Percentiles rank a stretch among this genome's conserved stretches.
Evolutionary conservation across 2,888 invertebrate genomes (phyloP).

Genomic region (Spodoptera exigua): DNA sequence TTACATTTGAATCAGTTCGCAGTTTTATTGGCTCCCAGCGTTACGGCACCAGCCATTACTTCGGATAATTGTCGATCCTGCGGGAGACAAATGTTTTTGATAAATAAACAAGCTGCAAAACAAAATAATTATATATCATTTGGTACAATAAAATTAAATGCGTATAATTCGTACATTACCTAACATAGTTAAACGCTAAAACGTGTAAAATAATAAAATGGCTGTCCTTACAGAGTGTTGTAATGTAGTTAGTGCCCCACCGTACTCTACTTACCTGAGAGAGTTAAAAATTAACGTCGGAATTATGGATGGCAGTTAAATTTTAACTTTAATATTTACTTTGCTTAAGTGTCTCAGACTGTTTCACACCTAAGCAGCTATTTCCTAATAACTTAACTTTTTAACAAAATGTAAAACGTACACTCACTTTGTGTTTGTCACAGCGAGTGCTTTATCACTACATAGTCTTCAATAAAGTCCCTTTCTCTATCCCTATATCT

Average conservation of each 20-base stretch:
- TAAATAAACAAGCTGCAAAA: background rate
- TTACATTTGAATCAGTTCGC: slow-evolving; percentile 20
- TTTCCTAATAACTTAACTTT: slow-evolving; percentile 11
- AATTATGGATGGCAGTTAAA: slow-evolving; percentile 56
- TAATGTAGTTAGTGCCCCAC: slow-evolving; percentile 46
- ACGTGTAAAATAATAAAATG: slow-evolving; percentile 25
- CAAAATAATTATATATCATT: background rate
- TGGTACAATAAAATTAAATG: slow-evolving; percentile 4
- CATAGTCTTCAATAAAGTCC: no score
- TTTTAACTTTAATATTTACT: slow-evolving; percentile 60
- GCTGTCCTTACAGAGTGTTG: slow-evolving; percentile 16
- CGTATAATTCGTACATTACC: slow-evolving; percentile 4
- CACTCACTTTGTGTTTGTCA: no score
- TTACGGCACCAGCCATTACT: slow-evolving; percentile 26
- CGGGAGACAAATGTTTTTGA: background rate
- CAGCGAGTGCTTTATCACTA: no score
- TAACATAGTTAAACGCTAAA: slow-evolving; percentile 3
- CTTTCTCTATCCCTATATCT: no score
- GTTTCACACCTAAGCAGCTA: slow-evolving; percentile 18
- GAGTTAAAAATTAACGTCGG: slow-evolving; percentile 54
- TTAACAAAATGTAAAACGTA: slow-evolving; percentile 15
- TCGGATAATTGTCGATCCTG: slow-evolving; percentile 3
- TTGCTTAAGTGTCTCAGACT: slow-evolving; percentile 19
- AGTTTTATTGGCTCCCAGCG: slow-evolving; percentile 24
- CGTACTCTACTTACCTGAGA: slow-evolving; percentile 50